Conservation (phyloP, 2,888 invertebrate species). For the Clistopyga incitator region DNA sequence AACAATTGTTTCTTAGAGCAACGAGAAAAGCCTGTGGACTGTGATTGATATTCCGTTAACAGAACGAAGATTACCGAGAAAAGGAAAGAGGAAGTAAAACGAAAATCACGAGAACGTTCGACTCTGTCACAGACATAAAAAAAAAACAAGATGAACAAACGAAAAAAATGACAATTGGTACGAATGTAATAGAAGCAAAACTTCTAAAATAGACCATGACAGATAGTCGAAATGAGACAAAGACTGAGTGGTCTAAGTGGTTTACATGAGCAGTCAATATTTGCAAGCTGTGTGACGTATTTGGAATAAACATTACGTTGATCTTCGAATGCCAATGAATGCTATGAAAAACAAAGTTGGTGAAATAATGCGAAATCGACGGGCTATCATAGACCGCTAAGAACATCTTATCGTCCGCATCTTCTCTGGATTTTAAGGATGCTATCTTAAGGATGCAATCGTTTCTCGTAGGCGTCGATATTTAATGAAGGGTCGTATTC, state of each 20-base stretch:
- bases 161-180: neutral
- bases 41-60: conserved; percentile 61
- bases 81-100: conserved; percentile 1
- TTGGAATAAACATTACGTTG: conserved; percentile 47
- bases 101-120: conserved; percentile 15
- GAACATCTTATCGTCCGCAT: conserved; percentile 9
- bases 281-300: conserved; percentile 38
- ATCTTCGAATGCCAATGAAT: conserved; percentile 50
- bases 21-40: conserved; percentile 48
- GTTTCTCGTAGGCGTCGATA: conserved; percentile 16
- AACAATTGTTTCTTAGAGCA: conserved; percentile 40
- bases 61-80: conserved; percentile 11
- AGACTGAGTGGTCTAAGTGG: conserved; percentile 79
- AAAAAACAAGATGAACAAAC: neutral
- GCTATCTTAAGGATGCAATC: too few species aligned
- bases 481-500: conserved; percentile 11
- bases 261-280: conserved; percentile 52
- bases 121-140: conserved; percentile 30
- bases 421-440: conserved; percentile 22
- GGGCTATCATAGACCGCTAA: conserved; percentile 35
- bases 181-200: conserved; percentile 38
- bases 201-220: conserved; percentile 78
- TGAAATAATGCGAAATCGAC: conserved; percentile 34
- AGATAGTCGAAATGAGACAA: conserved; percentile 81
- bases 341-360: conserved; percentile 22